These are phyloP conservation scores for Sandelia bainsii DNA, from an alignment of 2,797 vertebrate genomes.

Conservation along the genomic window DNA sequence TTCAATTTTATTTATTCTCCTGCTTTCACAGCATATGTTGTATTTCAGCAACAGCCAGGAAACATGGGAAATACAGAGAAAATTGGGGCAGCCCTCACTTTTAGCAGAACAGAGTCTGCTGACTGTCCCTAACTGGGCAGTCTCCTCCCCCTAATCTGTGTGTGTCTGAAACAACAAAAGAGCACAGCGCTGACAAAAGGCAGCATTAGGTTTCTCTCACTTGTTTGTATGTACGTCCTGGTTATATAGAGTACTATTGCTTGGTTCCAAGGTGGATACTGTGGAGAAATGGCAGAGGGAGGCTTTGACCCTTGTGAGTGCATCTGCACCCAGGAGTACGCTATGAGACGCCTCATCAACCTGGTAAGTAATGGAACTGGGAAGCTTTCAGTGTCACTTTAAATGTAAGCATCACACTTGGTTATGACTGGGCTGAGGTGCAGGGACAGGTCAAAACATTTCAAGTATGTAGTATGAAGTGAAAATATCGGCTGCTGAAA, in stretches of 20 bases:
- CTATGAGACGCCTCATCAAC: constrained; percentile 96
- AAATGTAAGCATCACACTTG: background rate
- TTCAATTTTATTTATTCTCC: background rate
- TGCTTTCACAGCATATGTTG: background rate
- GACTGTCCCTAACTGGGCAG: constrained; percentile 33
- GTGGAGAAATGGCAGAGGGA: constrained; percentile 93
- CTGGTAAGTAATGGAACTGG: constrained; percentile 88
- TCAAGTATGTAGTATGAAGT: constrained; percentile 5
- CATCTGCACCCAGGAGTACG: constrained; percentile 95
- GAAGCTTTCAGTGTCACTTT: background rate
- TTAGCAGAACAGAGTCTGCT: constrained; percentile 18
- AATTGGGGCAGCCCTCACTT: background rate
- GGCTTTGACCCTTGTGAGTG: constrained; percentile 98
- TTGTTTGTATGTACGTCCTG: constrained; percentile 23
- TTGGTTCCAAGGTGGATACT: constrained; percentile 58
- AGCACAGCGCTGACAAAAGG: constrained; percentile 27
- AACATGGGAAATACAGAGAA: background rate
- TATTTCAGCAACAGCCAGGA: background rate
- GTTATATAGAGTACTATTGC: constrained; percentile 22
- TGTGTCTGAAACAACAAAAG: constrained; percentile 39
- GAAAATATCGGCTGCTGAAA: background rate
- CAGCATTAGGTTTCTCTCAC: constrained; percentile 45
- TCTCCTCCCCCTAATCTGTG: constrained; percentile 63
- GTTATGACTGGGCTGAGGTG: background rate
- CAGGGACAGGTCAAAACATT: constrained; percentile 6